These are phyloP conservation scores for Acromyrmex echinatior DNA, from an alignment of 1,140 invertebrate species.

Conservation along the genomic window DNA sequence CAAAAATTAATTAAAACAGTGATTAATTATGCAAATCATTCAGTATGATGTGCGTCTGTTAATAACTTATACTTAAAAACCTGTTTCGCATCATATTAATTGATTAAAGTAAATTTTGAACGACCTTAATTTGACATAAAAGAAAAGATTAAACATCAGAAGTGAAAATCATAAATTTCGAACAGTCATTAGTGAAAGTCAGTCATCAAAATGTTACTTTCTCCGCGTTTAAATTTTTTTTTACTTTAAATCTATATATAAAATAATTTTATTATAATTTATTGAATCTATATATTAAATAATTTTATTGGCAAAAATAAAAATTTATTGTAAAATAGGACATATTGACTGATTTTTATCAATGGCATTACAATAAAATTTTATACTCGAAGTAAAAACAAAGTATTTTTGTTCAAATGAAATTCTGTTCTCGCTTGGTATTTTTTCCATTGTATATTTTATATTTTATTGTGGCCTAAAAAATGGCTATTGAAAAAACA, in stretches of 20 bases:
- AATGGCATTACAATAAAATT: not conserved
- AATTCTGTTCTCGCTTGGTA: not conserved
- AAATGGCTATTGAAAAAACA: not conserved
- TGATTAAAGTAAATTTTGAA: not conserved
- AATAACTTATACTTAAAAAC: conserved; percentile 28
- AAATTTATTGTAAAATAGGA: not conserved
- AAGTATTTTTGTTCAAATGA: conserved; percentile 9
- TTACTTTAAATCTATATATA: not conserved
- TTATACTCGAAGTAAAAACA: conserved; percentile 1
- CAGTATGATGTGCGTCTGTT: not conserved
- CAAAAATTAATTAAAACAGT: conserved; percentile 32
- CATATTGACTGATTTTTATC: not conserved
- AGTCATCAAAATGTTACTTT: not conserved
- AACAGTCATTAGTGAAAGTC: not conserved
- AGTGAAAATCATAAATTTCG: not conserved
- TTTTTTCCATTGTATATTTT: not conserved
- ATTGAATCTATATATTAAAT: too few species aligned
- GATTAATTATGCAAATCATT: conserved; percentile 74
- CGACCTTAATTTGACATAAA: not conserved
- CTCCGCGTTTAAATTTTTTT: not conserved
- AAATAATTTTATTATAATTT: not conserved
- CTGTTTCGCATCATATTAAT: not conserved
- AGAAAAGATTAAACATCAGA: not conserved
- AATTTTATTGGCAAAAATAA: not conserved
- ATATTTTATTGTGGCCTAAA: conserved; percentile 9